Conservation (phyloP, 2,797 vertebrate species). For the Malacoctenus gilli region DNA sequence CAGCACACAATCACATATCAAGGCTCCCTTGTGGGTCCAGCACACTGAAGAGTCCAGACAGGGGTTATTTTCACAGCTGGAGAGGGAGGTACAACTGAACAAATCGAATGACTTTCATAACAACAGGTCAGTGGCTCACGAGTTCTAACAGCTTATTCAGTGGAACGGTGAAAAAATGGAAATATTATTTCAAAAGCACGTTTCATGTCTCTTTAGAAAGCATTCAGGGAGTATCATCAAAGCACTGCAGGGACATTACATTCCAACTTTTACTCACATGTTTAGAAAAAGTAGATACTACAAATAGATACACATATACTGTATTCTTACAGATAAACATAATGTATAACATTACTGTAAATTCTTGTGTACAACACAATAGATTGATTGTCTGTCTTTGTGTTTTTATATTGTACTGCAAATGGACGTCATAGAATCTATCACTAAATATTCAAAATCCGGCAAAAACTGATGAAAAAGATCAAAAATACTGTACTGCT, state of each 20-base stretch:
- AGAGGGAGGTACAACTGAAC: slow-evolving; percentile 19
- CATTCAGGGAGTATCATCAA: slow-evolving; percentile 3
- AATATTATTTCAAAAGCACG: not conserved
- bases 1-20: slow-evolving; percentile 45
- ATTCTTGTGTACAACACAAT: slow-evolving; percentile 69
- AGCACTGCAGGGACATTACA: slow-evolving; percentile 17
- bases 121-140: slow-evolving; percentile 2
- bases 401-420: slow-evolving; percentile 22
- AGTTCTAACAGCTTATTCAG: not conserved
- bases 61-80: slow-evolving; percentile 68
- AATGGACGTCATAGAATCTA: slow-evolving; percentile 16
- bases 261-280: slow-evolving; percentile 38
- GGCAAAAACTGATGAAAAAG: slow-evolving; percentile 11
- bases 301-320: slow-evolving; percentile 61
- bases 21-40: slow-evolving; percentile 38
- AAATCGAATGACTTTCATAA: slow-evolving; percentile 25
- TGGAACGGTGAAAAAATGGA: not conserved
- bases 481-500: slow-evolving; percentile 27
- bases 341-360: slow-evolving; percentile 75
- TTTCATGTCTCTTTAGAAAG: not conserved
- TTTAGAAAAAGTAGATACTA: slow-evolving; percentile 63
- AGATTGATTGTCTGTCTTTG: slow-evolving; percentile 23
- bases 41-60: slow-evolving; percentile 21
- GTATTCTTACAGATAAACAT: slow-evolving; percentile 64
- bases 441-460: slow-evolving; percentile 13